Evolutionary conservation across 1,140 invertebrate genomes (phyloP).

Genomic region (Trinorchestia longiramus): DNA sequence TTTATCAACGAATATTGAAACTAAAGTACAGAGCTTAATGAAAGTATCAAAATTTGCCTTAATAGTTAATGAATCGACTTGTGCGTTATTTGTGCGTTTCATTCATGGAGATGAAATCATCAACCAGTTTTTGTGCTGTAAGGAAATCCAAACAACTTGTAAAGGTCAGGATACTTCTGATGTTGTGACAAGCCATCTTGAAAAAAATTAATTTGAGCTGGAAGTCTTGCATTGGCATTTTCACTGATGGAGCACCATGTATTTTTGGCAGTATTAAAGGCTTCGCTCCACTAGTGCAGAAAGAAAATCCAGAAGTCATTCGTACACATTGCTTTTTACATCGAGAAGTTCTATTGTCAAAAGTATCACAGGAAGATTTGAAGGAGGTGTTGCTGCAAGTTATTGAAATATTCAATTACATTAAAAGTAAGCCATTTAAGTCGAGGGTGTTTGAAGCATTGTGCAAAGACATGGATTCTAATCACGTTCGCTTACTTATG

Average conservation of each 20-base stretch:
- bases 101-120: too few species aligned
- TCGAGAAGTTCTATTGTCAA: conserved; percentile 27
- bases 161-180: too few species aligned
- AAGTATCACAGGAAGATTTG: conserved; percentile 22
- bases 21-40: too few species aligned
- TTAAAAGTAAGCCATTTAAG: conserved; percentile 56
- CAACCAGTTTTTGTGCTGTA: too few species aligned
- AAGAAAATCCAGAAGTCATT: conserved; percentile 39
- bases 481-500: conserved; percentile 48
- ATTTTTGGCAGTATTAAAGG: background rate
- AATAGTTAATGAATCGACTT: too few species aligned
- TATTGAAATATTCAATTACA: conserved; percentile 52
- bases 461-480: conserved; percentile 54
- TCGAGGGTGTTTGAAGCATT: conserved; percentile 54
- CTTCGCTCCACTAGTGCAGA: conserved; percentile 42
- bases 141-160: too few species aligned
- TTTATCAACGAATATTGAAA: too few species aligned
- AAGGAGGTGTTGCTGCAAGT: conserved; percentile 38
- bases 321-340: conserved; percentile 56
- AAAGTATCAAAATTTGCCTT: too few species aligned
- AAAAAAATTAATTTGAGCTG: too few species aligned
- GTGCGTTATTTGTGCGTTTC: too few species aligned
- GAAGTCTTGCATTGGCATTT: too few species aligned
- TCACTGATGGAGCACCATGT: background rate
- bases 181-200: too few species aligned